phyloP scores from a whole-genome alignment of 2,113 vertebrate genomes.

The Embiotoca jacksoni region DNA sequence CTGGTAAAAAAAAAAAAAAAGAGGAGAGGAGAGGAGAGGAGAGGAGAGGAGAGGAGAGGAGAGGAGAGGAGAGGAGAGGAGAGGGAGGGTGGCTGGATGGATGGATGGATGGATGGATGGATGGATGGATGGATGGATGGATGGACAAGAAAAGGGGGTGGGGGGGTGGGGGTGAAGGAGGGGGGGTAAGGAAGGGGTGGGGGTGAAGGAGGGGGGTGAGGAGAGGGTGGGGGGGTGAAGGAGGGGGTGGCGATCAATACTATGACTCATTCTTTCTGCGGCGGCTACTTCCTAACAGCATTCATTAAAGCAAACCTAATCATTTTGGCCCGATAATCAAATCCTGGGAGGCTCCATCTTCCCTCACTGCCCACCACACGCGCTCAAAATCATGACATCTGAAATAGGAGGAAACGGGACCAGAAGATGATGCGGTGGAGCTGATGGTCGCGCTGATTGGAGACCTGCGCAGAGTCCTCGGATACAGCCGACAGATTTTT shows the following conservation, averaged over 20 bases:
- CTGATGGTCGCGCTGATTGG: slow-evolving; percentile 3
- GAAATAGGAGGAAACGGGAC: slow-evolving; percentile 27
- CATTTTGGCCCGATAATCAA: slow-evolving; percentile 75
- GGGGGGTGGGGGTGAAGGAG: background rate
- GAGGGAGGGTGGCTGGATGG: background rate
- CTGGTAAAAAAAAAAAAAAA: background rate
- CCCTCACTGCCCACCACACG: slow-evolving; percentile 22
- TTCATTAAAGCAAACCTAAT: slow-evolving; percentile 84
- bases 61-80: background rate
- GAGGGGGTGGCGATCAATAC: slow-evolving; percentile 76
- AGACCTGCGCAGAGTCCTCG: background rate
- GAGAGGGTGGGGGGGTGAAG: background rate
- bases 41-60: background rate
- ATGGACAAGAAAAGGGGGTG: background rate
- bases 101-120: background rate
- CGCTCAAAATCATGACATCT: slow-evolving; percentile 16
- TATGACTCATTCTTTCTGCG: slow-evolving; percentile 84
- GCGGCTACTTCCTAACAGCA: slow-evolving; percentile 82
- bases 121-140: background rate
- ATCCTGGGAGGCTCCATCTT: slow-evolving; percentile 65
- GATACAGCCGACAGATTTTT: background rate
- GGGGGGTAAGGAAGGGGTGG: slow-evolving; percentile 14
- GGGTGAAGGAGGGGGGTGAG: background rate
- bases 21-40: background rate
- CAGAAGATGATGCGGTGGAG: background rate